Base-by-base conservation (phyloP, 92 coral and sea anemone genomes). In the Montipora capitata region DNA sequence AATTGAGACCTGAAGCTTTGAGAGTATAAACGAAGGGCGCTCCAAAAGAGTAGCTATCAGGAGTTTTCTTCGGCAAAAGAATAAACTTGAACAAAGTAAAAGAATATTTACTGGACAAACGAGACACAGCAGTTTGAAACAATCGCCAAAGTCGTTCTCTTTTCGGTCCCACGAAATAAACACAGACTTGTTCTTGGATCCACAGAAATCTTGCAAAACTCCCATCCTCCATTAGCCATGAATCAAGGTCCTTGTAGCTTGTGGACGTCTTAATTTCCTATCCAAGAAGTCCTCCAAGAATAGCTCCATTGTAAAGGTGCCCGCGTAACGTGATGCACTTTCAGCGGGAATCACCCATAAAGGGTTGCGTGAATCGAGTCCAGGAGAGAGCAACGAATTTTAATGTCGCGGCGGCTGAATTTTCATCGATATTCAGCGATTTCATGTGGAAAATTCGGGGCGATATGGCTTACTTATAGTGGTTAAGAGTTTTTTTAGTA, bases 71-170 rank as follows among this genome's bases (percentile, higher is more conserved):
- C 80, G 79, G 45, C 80, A 81, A 57, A 85, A 91, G 75, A 90
- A 92, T 10, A 91, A 78, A 81, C 97, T 96, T 15, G 90, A 69
- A 11, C 91, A 81, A 57, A 78, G 79, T 61, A 98, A 90, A 40
- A 98, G 80, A 15, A 85, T 76, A 87, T 98, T 90, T 5, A 90
- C 72, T 0, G 99, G 99, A 62, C 92, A 89, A 40, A 91, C 91
- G 15, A 98, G 88, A 8, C 92, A 93, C 27, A 98, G 72, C 56
- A 83, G 73, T 74, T 94, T 79, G 69, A 97, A 96, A 83, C 99
- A 98, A 18, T 80, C 65, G 14, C 98, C 98, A 77, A 98, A 92
- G 79, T 96, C 89, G 44, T 84, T 77, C 12, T 52, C 54, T 51
- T 91, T 65, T 96, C 94, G 85, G 51, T 91, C 71, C 98, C 96